phyloP scores from a whole-genome alignment of 2,113 vertebrate genomes.

The Apteryx owenii region DNA sequence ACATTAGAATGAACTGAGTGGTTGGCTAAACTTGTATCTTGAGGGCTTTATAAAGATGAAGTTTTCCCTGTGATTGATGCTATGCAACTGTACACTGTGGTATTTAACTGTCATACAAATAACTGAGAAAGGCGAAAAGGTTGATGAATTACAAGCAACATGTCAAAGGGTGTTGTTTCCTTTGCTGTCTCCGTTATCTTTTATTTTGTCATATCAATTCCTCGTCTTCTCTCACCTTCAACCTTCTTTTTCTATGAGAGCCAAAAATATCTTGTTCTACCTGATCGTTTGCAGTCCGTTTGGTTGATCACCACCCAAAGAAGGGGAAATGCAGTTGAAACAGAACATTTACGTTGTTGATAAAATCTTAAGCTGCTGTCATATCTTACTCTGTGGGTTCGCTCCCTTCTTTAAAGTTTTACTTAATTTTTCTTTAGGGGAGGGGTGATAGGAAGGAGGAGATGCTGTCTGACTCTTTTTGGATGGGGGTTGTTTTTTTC shows the following conservation, averaged over 20 bases:
- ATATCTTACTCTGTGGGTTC: neutral
- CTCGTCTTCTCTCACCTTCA: no score
- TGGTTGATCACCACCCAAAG: accelerated
- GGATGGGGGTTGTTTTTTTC: slow-evolving; percentile 31
- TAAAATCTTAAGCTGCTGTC: neutral
- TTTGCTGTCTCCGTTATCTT: neutral
- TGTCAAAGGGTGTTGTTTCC: accelerated
- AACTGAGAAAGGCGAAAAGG: neutral
- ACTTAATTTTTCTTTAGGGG: accelerated
- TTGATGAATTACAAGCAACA: accelerated
- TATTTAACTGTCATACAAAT: neutral
- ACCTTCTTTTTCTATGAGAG: neutral
- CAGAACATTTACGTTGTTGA: accelerated
- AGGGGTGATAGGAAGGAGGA: neutral
- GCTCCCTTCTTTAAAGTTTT: accelerated
- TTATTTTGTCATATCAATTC: accelerated
- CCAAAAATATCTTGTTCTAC: accelerated
- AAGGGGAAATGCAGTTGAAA: neutral
- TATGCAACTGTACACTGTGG: neutral
- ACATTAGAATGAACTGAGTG: accelerated
- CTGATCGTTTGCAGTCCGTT: accelerated
- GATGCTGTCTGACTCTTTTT: neutral
- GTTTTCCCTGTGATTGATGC: neutral
- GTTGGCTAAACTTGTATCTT: accelerated
- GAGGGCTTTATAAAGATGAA: neutral